Evolutionary conservation across 2,797 vertebrate species (phyloP).

Genomic region (Lates japonicus): DNA sequence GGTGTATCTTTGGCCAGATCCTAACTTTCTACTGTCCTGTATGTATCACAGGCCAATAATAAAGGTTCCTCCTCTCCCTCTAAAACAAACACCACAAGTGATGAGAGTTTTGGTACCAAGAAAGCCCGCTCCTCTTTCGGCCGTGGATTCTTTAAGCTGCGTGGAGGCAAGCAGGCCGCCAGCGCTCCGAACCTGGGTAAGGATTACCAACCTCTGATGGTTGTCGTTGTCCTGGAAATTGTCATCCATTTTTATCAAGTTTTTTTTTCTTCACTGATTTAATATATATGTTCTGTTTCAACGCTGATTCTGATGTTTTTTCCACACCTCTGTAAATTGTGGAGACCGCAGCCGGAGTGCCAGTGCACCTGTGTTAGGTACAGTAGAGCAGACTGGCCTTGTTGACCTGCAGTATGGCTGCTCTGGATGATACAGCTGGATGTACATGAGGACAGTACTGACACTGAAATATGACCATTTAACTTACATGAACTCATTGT

Average conservation of each 20-base stretch:
- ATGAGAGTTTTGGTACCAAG: constrained; percentile 90
- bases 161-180: constrained; percentile 90
- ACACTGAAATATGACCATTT: constrained; percentile 22
- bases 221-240: background rate
- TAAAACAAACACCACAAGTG: constrained; percentile 65
- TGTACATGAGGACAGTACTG: constrained; percentile 17
- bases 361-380: constrained; percentile 92
- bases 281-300: background rate
- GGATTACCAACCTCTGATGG: constrained; percentile 14
- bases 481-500: background rate
- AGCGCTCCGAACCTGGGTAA: constrained; percentile 92
- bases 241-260: background rate
- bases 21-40: background rate
- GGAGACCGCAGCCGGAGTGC: constrained; percentile 93
- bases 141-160: constrained; percentile 95
- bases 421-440: constrained; percentile 68
- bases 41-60: constrained; percentile 75
- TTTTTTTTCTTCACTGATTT: background rate
- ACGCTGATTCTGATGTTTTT: constrained; percentile 30
- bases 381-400: constrained; percentile 74
- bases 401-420: constrained; percentile 72
- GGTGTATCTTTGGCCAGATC: background rate
- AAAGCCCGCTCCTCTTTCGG: constrained; percentile 95
- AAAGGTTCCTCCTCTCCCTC: constrained; percentile 78
- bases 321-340: constrained; percentile 54